Conservation (phyloP, 1,140 invertebrate species). For the Brachionus manjavacas region DNA sequence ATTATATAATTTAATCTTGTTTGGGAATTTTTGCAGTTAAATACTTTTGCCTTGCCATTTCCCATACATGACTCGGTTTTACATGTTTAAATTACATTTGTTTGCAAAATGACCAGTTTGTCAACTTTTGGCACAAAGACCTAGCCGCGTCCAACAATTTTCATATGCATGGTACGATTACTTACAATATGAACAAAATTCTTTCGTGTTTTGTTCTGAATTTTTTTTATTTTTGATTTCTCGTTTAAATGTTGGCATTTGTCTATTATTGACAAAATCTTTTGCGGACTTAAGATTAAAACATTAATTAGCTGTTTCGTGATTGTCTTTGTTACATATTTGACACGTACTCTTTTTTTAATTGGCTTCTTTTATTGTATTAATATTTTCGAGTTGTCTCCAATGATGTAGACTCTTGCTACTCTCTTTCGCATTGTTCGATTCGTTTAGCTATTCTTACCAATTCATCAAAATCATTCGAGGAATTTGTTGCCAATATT, state of each 20-base stretch:
- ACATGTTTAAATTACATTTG: neutral
- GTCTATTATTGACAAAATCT: neutral
- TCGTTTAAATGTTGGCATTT: neutral
- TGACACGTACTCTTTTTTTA: neutral
- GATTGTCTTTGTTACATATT: neutral
- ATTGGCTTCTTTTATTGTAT: neutral
- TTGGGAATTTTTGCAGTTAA: neutral
- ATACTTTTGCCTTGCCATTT: neutral
- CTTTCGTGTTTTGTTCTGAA: neutral
- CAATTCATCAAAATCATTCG: neutral
- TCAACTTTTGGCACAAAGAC: neutral
- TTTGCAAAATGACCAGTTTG: neutral
- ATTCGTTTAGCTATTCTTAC: neutral
- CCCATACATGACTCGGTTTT: neutral
- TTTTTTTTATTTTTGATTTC: neutral
- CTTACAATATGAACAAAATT: neutral
- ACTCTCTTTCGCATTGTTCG: neutral
- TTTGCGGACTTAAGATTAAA: neutral
- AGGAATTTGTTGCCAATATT: neutral
- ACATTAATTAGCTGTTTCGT: constrained; percentile 3
- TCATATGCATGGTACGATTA: neutral
- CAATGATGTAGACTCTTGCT: neutral
- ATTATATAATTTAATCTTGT: neutral
- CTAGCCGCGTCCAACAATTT: neutral
- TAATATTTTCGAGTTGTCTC: neutral